Conservation (phyloP, 1,140 invertebrate species). For the Drosophila albomicans region DNA sequence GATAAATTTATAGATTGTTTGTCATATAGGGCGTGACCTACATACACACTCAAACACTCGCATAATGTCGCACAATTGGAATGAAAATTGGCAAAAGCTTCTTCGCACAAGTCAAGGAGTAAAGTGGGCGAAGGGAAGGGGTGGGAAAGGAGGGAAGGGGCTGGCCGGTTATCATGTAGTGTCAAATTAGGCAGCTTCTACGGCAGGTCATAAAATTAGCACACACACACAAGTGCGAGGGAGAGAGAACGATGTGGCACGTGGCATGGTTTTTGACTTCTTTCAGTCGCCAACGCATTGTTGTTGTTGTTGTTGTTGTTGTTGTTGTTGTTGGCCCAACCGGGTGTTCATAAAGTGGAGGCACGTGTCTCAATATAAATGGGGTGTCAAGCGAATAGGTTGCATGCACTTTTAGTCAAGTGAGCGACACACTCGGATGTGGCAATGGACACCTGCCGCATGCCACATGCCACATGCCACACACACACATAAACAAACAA, state of each 20-base stretch:
- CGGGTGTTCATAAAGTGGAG: constrained; percentile 55
- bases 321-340: background rate
- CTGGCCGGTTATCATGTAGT: constrained; percentile 49
- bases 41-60: constrained; percentile 37
- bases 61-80: constrained; percentile 54
- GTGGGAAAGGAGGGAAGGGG: background rate
- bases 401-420: constrained; percentile 23
- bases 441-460: constrained; percentile 23
- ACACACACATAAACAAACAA: constrained; percentile 9
- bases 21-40: constrained; percentile 70
- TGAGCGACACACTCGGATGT: constrained; percentile 22
- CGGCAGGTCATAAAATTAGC: constrained; percentile 68
- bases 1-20: constrained; percentile 69
- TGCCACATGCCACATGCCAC: constrained; percentile 21
- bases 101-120: constrained; percentile 25
- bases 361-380: constrained; percentile 70
- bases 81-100: constrained; percentile 66
- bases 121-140: background rate
- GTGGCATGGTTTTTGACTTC: constrained; percentile 75
- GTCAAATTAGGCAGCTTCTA: constrained; percentile 74
- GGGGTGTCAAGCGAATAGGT: constrained; percentile 32
- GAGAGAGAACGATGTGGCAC: constrained; percentile 28
- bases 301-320: background rate
- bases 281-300: constrained; percentile 33
- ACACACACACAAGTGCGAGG: constrained; percentile 31